Percentiles rank a stretch among this genome's conserved stretches.
Conservation (phyloP, 2,797 vertebrate genomes). For the Channallabes apus region DNA sequence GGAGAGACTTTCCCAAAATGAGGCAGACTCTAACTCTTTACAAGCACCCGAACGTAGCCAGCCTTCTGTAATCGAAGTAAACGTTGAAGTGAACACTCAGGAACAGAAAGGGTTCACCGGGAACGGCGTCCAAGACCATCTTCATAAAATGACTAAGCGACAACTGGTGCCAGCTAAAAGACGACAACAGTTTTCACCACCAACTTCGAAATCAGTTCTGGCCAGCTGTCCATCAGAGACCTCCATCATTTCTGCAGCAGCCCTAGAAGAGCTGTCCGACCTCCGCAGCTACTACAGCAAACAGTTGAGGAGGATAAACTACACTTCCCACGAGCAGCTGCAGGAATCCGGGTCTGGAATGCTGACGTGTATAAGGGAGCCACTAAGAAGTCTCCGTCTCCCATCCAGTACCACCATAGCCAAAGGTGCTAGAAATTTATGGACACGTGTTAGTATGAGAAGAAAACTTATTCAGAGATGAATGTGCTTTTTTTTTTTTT, state of each 20-base stretch:
- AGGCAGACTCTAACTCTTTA: conserved; percentile 21
- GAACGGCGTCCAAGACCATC: conserved; percentile 7
- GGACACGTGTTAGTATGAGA: conserved; percentile 72
- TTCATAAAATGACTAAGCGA: conserved; percentile 50
- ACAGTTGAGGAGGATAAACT: conserved; percentile 73
- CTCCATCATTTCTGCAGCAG: conserved; percentile 71
- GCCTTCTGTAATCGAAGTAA: conserved; percentile 58
- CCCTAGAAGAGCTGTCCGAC: conserved; percentile 70
- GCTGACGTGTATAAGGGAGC: conserved; percentile 70
- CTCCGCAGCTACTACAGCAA: conserved; percentile 72
- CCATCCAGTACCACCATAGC: conserved; percentile 60
- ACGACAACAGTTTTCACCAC: conserved; percentile 42
- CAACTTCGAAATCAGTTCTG: background rate
- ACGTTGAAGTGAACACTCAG: conserved; percentile 61
- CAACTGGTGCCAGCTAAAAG: conserved; percentile 57
- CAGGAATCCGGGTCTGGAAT: conserved; percentile 63
- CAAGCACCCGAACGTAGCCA: conserved; percentile 26
- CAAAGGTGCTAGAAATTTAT: conserved; percentile 67
- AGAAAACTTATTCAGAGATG: conserved; percentile 61
- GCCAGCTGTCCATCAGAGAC: conserved; percentile 63
- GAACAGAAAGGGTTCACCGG: conserved; percentile 22
- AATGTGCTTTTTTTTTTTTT: background rate
- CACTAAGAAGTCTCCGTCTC: conserved; percentile 69
- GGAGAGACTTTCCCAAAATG: conserved; percentile 51
- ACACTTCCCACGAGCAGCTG: conserved; percentile 73